phyloP scores from a whole-genome alignment of 2,797 vertebrate species.

The Sylvia borin region DNA sequence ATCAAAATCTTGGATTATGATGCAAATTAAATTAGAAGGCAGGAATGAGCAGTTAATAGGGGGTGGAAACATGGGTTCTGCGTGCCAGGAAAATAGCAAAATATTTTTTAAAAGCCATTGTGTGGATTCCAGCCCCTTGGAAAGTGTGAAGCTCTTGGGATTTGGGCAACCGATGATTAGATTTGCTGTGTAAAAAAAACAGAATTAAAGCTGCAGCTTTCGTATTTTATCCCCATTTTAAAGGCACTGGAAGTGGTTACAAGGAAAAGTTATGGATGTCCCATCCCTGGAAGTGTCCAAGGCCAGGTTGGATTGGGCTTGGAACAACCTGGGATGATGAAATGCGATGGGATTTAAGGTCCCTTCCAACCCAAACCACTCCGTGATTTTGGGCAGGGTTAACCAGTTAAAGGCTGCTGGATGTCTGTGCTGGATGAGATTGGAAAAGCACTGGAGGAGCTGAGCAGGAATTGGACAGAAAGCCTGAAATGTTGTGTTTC shows the following conservation, averaged over 20 bases:
- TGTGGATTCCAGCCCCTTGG: background rate
- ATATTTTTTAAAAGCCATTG: background rate
- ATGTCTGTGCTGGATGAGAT: no score
- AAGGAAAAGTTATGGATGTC: background rate
- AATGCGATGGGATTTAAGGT: rapidly evolving
- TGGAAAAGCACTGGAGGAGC: background rate
- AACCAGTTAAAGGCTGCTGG: no score
- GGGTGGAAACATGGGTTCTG: background rate
- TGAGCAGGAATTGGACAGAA: background rate
- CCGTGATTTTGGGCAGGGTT: background rate
- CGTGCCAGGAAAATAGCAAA: background rate
- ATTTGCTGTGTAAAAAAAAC: background rate
- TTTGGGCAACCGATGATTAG: background rate
- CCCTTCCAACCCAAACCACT: background rate
- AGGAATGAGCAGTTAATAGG: background rate
- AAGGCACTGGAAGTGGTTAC: rapidly evolving
- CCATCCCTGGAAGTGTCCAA: background rate
- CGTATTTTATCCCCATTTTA: rapidly evolving
- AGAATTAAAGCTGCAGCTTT: background rate
- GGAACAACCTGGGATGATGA: rapidly evolving
- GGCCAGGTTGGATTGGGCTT: background rate
- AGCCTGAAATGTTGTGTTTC: background rate
- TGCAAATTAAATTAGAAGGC: background rate
- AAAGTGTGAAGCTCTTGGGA: background rate
- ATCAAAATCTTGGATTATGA: background rate